These are phyloP conservation scores for Anhinga anhinga DNA, from an alignment of 2,113 vertebrate species.

Conservation along the genomic window DNA sequence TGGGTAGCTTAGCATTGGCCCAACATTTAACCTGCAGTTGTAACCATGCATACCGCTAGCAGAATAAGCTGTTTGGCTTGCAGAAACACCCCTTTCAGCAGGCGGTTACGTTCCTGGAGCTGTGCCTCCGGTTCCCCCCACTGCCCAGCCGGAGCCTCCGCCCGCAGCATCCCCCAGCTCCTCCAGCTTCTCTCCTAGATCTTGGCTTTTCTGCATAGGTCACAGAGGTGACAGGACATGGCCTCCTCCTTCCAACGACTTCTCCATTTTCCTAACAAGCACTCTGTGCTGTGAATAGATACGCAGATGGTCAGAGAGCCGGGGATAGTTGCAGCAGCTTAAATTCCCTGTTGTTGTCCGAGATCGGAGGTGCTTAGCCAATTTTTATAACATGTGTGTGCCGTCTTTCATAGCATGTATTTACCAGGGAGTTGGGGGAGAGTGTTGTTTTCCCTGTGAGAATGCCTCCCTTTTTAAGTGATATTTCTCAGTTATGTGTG, in stretches of 20 bases:
- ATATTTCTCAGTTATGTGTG: background rate
- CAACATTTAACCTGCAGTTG: background rate
- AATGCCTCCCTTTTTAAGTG: background rate
- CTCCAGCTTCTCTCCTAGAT: background rate
- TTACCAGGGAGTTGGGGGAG: background rate
- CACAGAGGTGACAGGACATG: background rate
- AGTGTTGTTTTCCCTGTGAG: background rate
- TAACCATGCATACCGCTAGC: background rate
- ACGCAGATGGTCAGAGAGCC: background rate
- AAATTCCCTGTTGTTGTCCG: background rate
- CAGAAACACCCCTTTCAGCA: background rate
- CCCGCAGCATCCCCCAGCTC: background rate
- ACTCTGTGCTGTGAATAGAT: background rate
- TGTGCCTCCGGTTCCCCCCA: background rate
- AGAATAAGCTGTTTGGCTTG: background rate
- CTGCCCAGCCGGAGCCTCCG: fast-evolving
- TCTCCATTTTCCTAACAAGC: background rate
- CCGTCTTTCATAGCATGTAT: background rate
- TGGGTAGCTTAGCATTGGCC: background rate
- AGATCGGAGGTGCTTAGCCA: background rate
- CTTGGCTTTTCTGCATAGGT: background rate
- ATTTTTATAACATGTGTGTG: background rate
- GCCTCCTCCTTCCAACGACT: background rate
- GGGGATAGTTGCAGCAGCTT: background rate
- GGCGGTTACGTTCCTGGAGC: background rate